A percentile compares a stretch with the other conserved stretches of the same genome.
phyloP scores from a whole-genome alignment of 2,113 vertebrate species.

The Myotis lucifugus region DNA sequence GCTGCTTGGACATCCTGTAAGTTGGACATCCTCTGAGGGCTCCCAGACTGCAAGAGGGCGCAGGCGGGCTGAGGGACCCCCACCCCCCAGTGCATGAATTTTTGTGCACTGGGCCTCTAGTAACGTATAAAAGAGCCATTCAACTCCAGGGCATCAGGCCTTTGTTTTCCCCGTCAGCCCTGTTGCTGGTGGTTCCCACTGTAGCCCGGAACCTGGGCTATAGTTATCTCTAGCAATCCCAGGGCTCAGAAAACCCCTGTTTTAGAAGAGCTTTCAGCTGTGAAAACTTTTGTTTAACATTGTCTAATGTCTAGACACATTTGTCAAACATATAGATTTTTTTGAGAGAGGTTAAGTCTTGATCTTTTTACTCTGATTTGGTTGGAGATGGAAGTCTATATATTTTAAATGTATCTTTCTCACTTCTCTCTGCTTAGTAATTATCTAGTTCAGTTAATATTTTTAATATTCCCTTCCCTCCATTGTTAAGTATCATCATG shows the following conservation, averaged over 20 bases:
- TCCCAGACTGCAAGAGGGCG: no score
- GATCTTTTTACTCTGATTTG: neutral
- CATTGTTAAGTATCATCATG: neutral
- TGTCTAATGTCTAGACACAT: neutral
- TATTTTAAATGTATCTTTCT: neutral
- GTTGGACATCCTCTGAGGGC: no score
- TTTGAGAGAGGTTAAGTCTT: neutral
- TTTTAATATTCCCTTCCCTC: neutral
- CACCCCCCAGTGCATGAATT: no score
- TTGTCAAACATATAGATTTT: neutral
- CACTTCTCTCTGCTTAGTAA: neutral
- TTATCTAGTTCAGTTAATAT: neutral
- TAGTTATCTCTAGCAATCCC: neutral
- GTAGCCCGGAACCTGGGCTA: neutral
- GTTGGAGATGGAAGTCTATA: neutral
- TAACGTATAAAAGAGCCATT: neutral
- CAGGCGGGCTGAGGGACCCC: no score
- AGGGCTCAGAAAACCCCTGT: neutral
- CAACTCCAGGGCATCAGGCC: neutral
- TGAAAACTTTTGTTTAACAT: neutral
- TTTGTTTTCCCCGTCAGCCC: neutral
- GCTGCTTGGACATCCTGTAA: no score
- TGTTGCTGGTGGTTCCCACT: neutral
- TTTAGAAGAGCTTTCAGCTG: neutral
- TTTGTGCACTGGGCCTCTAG: no score